Percentiles rank a stretch among this genome's conserved stretches.
Conservation (phyloP, 2,797 vertebrate species). For the Arnoldichthys spilopterus region DNA sequence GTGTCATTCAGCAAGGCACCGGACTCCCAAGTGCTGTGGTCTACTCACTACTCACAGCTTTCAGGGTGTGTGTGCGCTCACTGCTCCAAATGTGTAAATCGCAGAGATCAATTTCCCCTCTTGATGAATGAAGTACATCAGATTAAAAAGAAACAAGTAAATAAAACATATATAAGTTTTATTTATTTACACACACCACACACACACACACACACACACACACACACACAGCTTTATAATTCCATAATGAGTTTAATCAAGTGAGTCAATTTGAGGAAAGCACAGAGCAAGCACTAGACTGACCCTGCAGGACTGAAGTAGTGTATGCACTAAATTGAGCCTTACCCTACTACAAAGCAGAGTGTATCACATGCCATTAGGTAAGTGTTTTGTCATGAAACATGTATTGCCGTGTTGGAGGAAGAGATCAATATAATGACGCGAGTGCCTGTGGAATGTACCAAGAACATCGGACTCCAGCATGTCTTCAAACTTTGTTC, state of each 20-base stretch:
- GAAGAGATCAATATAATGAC: conserved; percentile 45
- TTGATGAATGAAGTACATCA: no score
- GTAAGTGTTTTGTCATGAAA: conserved; percentile 19
- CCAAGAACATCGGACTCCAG: conserved; percentile 29
- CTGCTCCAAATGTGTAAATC: no score
- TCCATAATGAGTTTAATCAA: not conserved
- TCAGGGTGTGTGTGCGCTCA: no score
- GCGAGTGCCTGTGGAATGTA: conserved; percentile 25
- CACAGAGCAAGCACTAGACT: not conserved
- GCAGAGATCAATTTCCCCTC: no score
- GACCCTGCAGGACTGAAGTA: not conserved
- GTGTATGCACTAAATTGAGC: not conserved
- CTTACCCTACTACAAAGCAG: conserved; percentile 3
- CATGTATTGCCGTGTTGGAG: not conserved
- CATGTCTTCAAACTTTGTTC: conserved; percentile 53
- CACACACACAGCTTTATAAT: no score
- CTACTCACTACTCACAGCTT: no score
- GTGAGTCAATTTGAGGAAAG: not conserved
- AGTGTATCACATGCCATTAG: not conserved
- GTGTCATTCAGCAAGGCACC: no score
- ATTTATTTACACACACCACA: no score
- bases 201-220: no score
- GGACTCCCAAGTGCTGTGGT: no score
- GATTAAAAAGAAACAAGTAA: no score
- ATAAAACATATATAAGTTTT: no score